Percentiles rank a stretch among this genome's conserved stretches.
These are phyloP conservation scores for Spondyliosoma cantharus DNA, from an alignment of 2,797 vertebrate genomes.

Conservation along the genomic window DNA sequence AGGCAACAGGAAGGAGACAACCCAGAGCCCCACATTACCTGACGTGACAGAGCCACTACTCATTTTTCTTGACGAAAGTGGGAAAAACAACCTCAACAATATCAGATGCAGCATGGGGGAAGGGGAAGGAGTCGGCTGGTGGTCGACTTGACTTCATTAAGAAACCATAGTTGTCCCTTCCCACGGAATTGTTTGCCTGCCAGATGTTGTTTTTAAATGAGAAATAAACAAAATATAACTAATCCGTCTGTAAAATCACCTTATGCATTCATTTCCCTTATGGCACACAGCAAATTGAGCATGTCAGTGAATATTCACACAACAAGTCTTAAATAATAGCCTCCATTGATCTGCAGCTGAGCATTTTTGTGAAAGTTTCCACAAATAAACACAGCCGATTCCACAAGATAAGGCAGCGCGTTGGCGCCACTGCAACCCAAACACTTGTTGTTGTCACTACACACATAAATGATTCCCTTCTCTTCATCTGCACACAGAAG, in stretches of 20 bases:
- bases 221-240: constrained; percentile 13
- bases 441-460: constrained; percentile 73
- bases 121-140: constrained; percentile 17
- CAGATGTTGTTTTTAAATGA: constrained; percentile 21
- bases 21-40: constrained; percentile 75
- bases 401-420: constrained; percentile 41
- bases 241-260: constrained; percentile 1
- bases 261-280: not conserved
- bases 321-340: constrained; percentile 11
- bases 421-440: constrained; percentile 69
- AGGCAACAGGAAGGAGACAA: constrained; percentile 84
- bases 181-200: constrained; percentile 19
- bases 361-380: constrained; percentile 23
- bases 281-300: constrained; percentile 2
- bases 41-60: constrained; percentile 79
- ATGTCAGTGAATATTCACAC: constrained; percentile 9
- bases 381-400: constrained; percentile 49
- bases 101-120: constrained; percentile 73
- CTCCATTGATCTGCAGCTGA: constrained; percentile 15
- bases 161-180: constrained; percentile 42
- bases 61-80: constrained; percentile 80
- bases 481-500: constrained; percentile 71
- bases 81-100: constrained; percentile 83
- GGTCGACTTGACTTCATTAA: constrained; percentile 68
- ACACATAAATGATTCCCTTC: constrained; percentile 75